Evolutionary conservation across 2,888 invertebrate genomes (phyloP), one percentile per base, ranked within the genome.

Genomic region (Acleris holmiana): DNA sequence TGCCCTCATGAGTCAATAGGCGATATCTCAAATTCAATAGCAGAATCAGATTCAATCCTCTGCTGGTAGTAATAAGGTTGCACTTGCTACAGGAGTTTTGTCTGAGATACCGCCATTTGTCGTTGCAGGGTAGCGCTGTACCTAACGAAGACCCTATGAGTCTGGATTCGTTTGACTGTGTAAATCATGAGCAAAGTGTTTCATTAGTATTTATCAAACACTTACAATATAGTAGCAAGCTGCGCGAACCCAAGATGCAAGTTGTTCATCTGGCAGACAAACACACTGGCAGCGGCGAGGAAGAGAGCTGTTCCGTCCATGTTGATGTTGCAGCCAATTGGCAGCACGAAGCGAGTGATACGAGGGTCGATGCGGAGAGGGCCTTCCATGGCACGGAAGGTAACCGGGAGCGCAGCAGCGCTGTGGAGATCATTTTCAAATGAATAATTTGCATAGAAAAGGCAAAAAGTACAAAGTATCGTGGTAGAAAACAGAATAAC

Each of bases 261-360:
- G 67, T 95, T 95, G 79, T 97, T 98, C 95, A 98, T 96, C 87
- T 98, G 98, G 47, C 97, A 97, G 69, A 98, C 95, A 83, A 97
- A 98, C 61, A 96, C 97, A 95, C 97, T 96, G 4, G 98, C 97
- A 3, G 97, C 95, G 0, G 98, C 95, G 41, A 98, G 95, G 85
- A 98, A 99, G 53, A 98, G 90, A 0, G 97, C 97, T 0, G 97
- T 97, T 2, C 97, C 97, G 75, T 98, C 97, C 97, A 98, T 98
- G 87, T 98, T 98, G 82, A 98, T 96, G 80, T 97, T 98, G 81
- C 97, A 97, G 5, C 98, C 98, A 72, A 98, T 97, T 0, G 98
- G 98, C 13, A 98, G 91, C 53, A 98, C 97, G 86, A 98, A 98
- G 70, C 97, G 94, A 0, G 97, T 96, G 73, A 98, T 95, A 68